These are phyloP conservation scores for Dicyrtomina minuta DNA, from an alignment of 2,888 invertebrate species.

Conservation along the genomic window DNA sequence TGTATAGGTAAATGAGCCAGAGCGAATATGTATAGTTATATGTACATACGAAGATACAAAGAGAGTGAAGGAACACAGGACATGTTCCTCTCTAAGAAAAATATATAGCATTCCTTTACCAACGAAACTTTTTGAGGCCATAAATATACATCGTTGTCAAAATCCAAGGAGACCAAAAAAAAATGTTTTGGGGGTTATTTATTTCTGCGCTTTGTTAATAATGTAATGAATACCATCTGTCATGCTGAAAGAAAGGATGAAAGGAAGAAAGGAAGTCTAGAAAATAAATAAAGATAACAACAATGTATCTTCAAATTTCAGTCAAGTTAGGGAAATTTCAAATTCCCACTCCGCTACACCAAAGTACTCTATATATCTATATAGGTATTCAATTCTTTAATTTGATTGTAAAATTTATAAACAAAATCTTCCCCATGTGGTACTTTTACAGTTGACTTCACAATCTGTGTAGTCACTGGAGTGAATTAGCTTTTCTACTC, in stretches of 20 bases:
- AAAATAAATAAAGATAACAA: conserved; percentile 29
- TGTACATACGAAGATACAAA: background rate
- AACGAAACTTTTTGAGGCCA: conserved; percentile 19
- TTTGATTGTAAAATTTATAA: too few relatives aligned
- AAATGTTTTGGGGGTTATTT: conserved; percentile 19
- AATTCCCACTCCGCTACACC: background rate
- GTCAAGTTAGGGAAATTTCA: background rate
- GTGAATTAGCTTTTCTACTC: too few relatives aligned
- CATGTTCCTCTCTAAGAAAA: background rate
- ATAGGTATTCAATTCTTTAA: too few relatives aligned
- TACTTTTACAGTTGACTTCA: too few relatives aligned
- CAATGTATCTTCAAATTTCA: too few relatives aligned
- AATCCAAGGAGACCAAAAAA: conserved; percentile 15
- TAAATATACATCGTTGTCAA: conserved; percentile 27
- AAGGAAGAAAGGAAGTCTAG: conserved; percentile 27
- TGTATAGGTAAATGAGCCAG: background rate
- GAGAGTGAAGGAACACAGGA: background rate
- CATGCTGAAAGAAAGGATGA: conserved; percentile 21
- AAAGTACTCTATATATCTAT: too few relatives aligned
- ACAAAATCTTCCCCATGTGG: too few relatives aligned
- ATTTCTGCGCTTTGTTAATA: conserved; percentile 35
- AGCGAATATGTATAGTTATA: too few relatives aligned
- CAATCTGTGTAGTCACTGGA: too few relatives aligned
- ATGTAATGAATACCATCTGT: conserved; percentile 36
- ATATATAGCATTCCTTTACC: background rate